A percentile compares a stretch with the other conserved stretches of the same genome.
Conservation (phyloP, 2,888 invertebrate genomes). For the Andrena chrysosceles region DNA sequence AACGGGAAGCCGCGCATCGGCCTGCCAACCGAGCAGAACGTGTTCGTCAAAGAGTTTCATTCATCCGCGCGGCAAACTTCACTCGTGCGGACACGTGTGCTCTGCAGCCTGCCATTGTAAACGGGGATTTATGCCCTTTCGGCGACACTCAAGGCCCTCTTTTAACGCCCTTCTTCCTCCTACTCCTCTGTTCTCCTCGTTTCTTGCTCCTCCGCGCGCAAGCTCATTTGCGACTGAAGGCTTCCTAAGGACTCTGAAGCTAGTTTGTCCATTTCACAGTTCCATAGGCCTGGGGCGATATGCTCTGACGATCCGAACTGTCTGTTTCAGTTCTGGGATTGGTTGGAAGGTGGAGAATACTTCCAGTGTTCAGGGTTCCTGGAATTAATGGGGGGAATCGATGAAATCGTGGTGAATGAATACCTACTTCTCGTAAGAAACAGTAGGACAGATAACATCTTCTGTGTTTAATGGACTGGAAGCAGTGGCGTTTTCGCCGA, state of each 20-base stretch:
- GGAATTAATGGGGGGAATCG: conserved; percentile 17
- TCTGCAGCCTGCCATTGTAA: conserved; percentile 72
- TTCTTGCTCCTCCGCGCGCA: neutral
- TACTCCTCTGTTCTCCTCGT: conserved; percentile 37
- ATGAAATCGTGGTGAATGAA: conserved; percentile 28
- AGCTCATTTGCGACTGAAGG: neutral
- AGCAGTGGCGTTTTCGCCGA: conserved; percentile 50
- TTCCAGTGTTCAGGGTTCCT: neutral
- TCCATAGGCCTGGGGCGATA: neutral
- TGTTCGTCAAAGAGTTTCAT: conserved; percentile 74
- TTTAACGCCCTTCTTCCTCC: conserved; percentile 59
- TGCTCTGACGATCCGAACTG: neutral
- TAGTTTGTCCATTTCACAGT: neutral
- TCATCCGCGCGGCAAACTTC: conserved; percentile 79
- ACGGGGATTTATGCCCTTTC: conserved; percentile 80
- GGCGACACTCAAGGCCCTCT: conserved; percentile 73
- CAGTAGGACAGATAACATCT: conserved; percentile 49
- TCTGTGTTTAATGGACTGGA: conserved; percentile 45
- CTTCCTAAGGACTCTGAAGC: conserved; percentile 11
- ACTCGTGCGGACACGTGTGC: conserved; percentile 79
- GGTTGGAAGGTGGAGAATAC: neutral
- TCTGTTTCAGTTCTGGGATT: neutral
- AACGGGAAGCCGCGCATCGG: conserved; percentile 61
- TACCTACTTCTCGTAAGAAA: conserved; percentile 18
- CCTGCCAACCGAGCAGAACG: conserved; percentile 52